These are phyloP conservation scores for Mustela lutreola DNA, from an alignment of 2,113 vertebrate genomes.

Conservation along the genomic window DNA sequence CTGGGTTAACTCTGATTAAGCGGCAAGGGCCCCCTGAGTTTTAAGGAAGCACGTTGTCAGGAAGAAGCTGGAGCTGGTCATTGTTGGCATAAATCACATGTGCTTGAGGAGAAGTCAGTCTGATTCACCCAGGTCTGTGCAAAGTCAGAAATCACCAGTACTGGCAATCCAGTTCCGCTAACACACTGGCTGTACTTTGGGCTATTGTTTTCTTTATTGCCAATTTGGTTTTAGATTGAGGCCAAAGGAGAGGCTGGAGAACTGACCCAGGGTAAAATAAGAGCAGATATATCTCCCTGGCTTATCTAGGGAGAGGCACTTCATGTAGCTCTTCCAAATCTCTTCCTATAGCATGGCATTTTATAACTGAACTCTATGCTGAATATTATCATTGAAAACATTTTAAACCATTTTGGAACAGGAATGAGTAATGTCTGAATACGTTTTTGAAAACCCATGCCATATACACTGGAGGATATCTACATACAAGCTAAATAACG, in stretches of 20 bases:
- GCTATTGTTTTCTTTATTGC: neutral
- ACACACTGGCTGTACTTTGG: neutral
- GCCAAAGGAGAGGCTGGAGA: neutral
- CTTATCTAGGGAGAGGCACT: neutral
- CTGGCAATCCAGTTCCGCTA: neutral
- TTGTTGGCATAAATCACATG: neutral
- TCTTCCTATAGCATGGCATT: neutral
- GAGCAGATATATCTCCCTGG: neutral
- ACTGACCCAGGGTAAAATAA: neutral
- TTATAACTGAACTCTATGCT: slow-evolving; percentile 15
- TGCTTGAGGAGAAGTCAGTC: neutral
- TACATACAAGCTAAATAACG: neutral
- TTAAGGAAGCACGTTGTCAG: neutral
- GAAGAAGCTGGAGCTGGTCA: neutral
- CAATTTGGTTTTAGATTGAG: neutral
- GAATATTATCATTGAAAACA: slow-evolving; percentile 15
- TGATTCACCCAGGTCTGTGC: too few species aligned
- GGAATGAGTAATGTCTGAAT: slow-evolving; percentile 65
- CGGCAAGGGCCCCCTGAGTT: neutral
- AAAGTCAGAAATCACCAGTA: neutral
- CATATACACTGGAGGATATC: slow-evolving; percentile 60
- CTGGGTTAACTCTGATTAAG: neutral
- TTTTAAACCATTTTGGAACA: slow-evolving; percentile 52
- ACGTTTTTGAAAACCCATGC: slow-evolving; percentile 67
- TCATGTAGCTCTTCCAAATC: neutral